These are phyloP conservation scores for Halocynthia roretzi DNA, from an alignment of 23 tunicate genomes.

Conservation along the genomic window DNA sequence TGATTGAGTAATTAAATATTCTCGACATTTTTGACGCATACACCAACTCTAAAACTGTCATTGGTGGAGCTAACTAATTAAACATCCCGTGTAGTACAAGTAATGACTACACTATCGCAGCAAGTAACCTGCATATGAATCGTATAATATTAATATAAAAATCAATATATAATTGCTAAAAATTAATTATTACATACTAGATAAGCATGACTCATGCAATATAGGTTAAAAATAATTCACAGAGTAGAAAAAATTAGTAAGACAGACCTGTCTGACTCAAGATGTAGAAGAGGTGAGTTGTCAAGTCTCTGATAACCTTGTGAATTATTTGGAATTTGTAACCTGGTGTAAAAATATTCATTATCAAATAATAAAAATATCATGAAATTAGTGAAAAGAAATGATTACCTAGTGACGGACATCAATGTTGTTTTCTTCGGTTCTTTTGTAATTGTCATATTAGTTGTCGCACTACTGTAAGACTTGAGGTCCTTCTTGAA, in stretches of 20 bases:
- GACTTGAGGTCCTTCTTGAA: slow-evolving; percentile 37
- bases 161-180: not conserved
- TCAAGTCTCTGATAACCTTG: slow-evolving; percentile 66
- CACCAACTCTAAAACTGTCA: too few species aligned
- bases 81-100: not conserved
- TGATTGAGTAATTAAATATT: too few species aligned
- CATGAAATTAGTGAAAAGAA: not conserved
- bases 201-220: not conserved
- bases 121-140: not conserved
- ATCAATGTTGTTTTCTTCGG: slow-evolving; percentile 61
- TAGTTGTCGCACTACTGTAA: slow-evolving; percentile 23
- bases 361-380: not conserved
- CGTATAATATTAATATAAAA: not conserved
- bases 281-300: slow-evolving; percentile 54
- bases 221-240: not conserved
- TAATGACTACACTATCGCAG: not conserved
- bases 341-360: slow-evolving; percentile 23
- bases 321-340: slow-evolving; percentile 48
- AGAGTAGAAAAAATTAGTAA: not conserved
- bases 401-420: slow-evolving; percentile 61
- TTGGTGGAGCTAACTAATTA: too few species aligned
- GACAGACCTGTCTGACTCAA: slow-evolving; percentile 69
- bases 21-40: too few species aligned
- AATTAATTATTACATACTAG: not conserved
- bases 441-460: slow-evolving; percentile 20